Conservation (phyloP, 2,797 vertebrate species). For the Pampus argenteus region DNA sequence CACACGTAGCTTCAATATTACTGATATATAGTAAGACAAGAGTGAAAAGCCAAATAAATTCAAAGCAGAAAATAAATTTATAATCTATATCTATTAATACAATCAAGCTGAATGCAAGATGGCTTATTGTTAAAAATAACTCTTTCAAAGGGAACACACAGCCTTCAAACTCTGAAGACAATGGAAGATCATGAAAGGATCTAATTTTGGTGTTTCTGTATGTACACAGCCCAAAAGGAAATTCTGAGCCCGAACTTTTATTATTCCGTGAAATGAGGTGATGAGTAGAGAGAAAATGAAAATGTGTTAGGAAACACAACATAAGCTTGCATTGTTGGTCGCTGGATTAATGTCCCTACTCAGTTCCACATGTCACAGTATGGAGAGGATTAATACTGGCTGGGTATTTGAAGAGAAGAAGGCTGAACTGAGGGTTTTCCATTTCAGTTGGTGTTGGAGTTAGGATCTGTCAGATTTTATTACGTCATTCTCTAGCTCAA, state of each 20-base stretch:
- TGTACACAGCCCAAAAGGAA: constrained; percentile 38
- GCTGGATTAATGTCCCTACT: constrained; percentile 65
- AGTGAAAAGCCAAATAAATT: constrained; percentile 18
- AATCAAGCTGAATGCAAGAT: constrained; percentile 27
- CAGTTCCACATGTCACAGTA: constrained; percentile 62
- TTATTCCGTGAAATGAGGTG: constrained; percentile 58
- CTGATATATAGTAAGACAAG: constrained; percentile 7
- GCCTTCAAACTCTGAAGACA: constrained; percentile 37
- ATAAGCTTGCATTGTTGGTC: constrained; percentile 61
- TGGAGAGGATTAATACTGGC: constrained; percentile 63
- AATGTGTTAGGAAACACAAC: constrained; percentile 62
- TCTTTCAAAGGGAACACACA: constrained; percentile 50
- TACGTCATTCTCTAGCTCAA: constrained; percentile 42
- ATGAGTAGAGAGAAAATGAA: constrained; percentile 48
- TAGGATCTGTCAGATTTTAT: constrained; percentile 43
- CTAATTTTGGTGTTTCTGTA: constrained; percentile 66
- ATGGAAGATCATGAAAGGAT: constrained; percentile 61
- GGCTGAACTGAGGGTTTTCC: constrained; percentile 52
- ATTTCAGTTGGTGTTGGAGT: constrained; percentile 43
- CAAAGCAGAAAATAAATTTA: constrained; percentile 37
- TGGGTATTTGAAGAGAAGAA: constrained; percentile 52
- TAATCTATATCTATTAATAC: constrained; percentile 59
- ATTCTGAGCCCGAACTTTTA: constrained; percentile 48
- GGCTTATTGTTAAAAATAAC: constrained; percentile 70
- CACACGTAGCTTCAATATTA: constrained; percentile 2